These are phyloP conservation scores for Xyrauchen texanus DNA, from an alignment of 2,113 vertebrate species.

Conservation along the genomic window DNA sequence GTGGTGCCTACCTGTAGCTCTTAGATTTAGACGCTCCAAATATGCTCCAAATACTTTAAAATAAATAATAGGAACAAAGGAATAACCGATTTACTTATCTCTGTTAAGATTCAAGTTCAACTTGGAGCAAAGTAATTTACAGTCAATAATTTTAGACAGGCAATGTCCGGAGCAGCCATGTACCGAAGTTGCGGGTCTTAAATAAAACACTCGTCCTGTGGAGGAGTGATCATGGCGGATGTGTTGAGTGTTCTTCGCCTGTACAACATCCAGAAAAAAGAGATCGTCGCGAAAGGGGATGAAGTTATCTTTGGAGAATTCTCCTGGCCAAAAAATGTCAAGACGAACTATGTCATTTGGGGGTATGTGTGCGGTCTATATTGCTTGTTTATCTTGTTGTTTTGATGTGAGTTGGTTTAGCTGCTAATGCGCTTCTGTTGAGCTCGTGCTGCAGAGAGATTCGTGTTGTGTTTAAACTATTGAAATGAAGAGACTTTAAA, in stretches of 20 bases:
- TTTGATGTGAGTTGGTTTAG: conserved; percentile 40
- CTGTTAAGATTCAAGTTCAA: neutral
- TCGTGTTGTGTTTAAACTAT: neutral
- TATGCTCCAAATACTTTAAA: neutral
- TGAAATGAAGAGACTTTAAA: too few species aligned
- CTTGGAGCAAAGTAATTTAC: neutral
- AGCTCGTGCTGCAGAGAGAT: neutral
- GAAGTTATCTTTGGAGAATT: conserved; percentile 98
- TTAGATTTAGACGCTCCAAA: neutral
- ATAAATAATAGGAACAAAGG: neutral
- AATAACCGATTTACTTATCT: neutral
- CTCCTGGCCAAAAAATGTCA: conserved; percentile 97
- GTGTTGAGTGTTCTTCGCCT: conserved; percentile 97
- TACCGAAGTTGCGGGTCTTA: conserved; percentile 59
- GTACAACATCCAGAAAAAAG: conserved; percentile 97
- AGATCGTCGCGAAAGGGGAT: conserved; percentile 94
- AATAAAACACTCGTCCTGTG: conserved; percentile 58
- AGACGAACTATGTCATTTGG: conserved; percentile 97
- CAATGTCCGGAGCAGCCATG: conserved; percentile 43
- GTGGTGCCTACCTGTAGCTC: neutral
- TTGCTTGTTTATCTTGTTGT: conserved; percentile 35
- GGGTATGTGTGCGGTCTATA: conserved; percentile 74
- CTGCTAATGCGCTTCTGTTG: conserved; percentile 28
- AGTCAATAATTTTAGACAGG: conserved; percentile 53
- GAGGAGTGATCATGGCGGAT: conserved; percentile 91